A percentile compares a stretch with the other conserved stretches of the same genome.
These are phyloP conservation scores for Drosophila nigrodunni DNA, from an alignment of 1,140 invertebrate genomes.

Conservation along the genomic window DNA sequence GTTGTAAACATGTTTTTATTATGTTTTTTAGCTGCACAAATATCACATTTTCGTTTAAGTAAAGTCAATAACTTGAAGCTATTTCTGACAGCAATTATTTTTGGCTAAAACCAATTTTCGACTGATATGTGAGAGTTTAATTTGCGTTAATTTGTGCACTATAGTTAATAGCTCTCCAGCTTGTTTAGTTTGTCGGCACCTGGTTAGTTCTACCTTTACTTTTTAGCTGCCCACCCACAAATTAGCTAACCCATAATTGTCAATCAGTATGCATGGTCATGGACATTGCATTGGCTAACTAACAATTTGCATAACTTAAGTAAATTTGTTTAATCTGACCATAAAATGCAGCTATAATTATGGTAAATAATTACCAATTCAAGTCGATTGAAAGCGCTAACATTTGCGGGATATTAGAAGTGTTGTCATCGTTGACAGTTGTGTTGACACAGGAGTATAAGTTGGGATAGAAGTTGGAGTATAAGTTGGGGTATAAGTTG, in stretches of 20 bases:
- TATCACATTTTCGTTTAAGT: no score
- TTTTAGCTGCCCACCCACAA: constrained; percentile 29
- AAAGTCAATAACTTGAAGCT: no score
- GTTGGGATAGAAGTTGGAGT: background rate
- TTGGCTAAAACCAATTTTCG: background rate
- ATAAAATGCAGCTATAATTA: constrained; percentile 26
- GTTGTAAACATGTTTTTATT: no score
- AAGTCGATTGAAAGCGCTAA: constrained; percentile 12
- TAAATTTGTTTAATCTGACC: background rate
- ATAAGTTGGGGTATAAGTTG: background rate
- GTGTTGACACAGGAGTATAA: background rate
- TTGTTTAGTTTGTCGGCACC: background rate
- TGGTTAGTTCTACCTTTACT: constrained; percentile 32
- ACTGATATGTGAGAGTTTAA: background rate
- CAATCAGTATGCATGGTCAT: constrained; percentile 16
- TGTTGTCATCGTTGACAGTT: background rate
- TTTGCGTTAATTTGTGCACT: background rate
- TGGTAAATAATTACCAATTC: constrained; percentile 31
- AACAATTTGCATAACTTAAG: constrained; percentile 42
- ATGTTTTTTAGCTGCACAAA: no score
- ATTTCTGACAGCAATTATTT: no score
- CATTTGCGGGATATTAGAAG: constrained; percentile 15
- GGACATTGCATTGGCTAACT: constrained; percentile 17
- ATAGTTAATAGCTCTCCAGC: background rate
- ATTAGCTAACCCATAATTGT: constrained; percentile 46